A percentile compares a stretch with the other conserved stretches of the same genome.
Conservation (phyloP, 1,140 invertebrate species). For the Ceratoteleas bidentatus region DNA sequence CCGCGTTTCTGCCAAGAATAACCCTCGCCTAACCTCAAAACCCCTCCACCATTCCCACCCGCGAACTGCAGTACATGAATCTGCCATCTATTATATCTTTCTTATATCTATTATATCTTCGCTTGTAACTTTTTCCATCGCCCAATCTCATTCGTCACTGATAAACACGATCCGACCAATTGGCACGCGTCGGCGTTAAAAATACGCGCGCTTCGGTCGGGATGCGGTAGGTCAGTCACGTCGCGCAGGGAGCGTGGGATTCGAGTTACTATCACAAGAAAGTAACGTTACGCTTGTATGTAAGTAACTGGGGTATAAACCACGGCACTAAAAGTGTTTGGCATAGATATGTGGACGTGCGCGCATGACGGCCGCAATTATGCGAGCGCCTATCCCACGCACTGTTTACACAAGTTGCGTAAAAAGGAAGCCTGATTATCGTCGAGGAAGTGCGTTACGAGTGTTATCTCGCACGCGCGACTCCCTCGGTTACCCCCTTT, state of each 20-base stretch:
- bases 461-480: slow-evolving; percentile 43
- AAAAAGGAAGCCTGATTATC: slow-evolving; percentile 61
- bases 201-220: slow-evolving; percentile 12
- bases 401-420: slow-evolving; percentile 57
- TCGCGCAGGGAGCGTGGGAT: slow-evolving; percentile 65
- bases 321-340: slow-evolving; percentile 51
- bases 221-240: slow-evolving; percentile 58
- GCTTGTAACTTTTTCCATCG: no score
- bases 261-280: slow-evolving; percentile 65
- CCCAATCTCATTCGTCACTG: no score
- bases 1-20: no score
- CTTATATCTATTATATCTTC: no score
- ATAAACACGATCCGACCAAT: no score
- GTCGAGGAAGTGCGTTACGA: slow-evolving; percentile 49
- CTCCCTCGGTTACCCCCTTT: slow-evolving; percentile 2
- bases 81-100: no score
- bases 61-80: no score
- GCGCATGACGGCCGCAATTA: slow-evolving; percentile 55
- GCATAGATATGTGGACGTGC: slow-evolving; percentile 57
- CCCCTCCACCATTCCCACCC: no score
- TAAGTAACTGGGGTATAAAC: slow-evolving; percentile 60
- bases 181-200: no score
- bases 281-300: slow-evolving; percentile 42
- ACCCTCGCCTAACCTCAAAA: no score
- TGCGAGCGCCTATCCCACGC: slow-evolving; percentile 53